Conservation (phyloP, 2,113 vertebrate species). For the Myiopsitta monachus region DNA sequence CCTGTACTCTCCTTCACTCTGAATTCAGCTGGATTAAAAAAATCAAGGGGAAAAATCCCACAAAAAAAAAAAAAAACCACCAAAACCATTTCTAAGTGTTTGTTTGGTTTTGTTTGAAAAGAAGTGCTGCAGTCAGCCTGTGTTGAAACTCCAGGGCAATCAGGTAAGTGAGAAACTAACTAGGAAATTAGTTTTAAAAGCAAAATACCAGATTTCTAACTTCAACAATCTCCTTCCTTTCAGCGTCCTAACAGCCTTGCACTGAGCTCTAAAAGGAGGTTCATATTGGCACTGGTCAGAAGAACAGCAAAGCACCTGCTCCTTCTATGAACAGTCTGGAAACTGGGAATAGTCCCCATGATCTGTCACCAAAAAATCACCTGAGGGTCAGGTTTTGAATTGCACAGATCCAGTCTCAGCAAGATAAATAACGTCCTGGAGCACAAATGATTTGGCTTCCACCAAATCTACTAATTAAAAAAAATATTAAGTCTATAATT, state of each 20-base stretch:
- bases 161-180: neutral
- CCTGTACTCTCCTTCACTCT: neutral
- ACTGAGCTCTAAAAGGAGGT: neutral
- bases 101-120: neutral
- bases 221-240: neutral
- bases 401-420: neutral
- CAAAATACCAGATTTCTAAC: neutral
- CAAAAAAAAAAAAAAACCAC: accelerated
- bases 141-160: neutral
- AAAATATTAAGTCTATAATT: neutral
- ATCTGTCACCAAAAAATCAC: neutral
- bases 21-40: neutral
- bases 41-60: neutral
- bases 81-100: neutral
- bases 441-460: neutral
- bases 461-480: neutral
- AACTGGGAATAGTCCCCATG: neutral
- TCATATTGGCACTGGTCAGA: neutral
- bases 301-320: neutral
- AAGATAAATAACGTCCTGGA: neutral
- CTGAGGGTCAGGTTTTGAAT: neutral
- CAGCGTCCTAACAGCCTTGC: neutral
- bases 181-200: neutral
- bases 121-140: neutral
- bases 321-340: neutral